Base-by-base conservation (phyloP, 92 coral and sea anemone species). In the Epizoanthus stellaris region DNA sequence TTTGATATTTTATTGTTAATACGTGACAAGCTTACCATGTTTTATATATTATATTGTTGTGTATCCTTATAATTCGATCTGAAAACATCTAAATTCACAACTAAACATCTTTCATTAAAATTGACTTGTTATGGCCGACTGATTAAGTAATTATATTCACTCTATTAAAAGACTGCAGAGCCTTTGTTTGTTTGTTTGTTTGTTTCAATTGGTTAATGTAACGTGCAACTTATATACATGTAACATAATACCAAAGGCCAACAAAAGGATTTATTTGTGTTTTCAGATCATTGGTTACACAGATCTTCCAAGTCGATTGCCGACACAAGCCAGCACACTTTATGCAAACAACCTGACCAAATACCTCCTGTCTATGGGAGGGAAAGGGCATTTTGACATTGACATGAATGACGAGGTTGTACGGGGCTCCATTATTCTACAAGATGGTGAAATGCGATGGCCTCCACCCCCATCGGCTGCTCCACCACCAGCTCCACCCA, bases 401-500 rank as follows among this genome's bases (percentile, higher is more conserved):
- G 98, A 96, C 82, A 89, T 96, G 64, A 88, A 96, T n/a, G 99
- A 96, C 86, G 98, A 96, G 19, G 99, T 96, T 0, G 96, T 96
- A 4, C 94, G 98, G 39, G 99, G 99, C 25, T 96, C 99, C 23
- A 94, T 96, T 64, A 89, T 96, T 64, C 92, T 96, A 39, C 91
- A 96, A 75, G 92, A 96, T 82, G 99, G 99, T 73, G 68, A 90
- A 62, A 91, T 94, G 98, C 88, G 95, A 95, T 96, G 98, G 98
- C 99, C 99, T 3, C 99, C 99, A 30, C 99, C 99, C 5, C 85
- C 93, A 1, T 71, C 94, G 3, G 81, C 86, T 7, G 81, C 91
- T 6, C 99, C 99, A 2, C 88, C 96, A 12, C 96, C 95, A 1
- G 53, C 95, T 0, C 98, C 99, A 13, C 75, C 96, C 30, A 96